Percentiles rank a stretch among this genome's conserved stretches.
phyloP scores from a whole-genome alignment of 2,797 vertebrate genomes.

The Anas georgica region DNA sequence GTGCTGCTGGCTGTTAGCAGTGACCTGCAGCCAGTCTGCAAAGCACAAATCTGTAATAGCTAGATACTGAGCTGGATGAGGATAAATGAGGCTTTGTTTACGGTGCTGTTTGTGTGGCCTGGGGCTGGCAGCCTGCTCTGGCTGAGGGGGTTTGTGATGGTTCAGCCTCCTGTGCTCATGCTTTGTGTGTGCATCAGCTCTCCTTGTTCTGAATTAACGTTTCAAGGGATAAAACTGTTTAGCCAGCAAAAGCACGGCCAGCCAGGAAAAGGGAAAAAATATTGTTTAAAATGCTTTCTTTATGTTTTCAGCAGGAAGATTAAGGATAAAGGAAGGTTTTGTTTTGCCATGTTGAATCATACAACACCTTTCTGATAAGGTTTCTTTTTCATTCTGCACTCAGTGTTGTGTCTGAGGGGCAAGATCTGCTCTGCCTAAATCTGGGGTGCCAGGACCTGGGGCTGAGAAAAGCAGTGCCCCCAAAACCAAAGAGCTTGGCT shows the following conservation, averaged over 20 bases:
- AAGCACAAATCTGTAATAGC: neutral
- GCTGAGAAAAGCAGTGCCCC: neutral
- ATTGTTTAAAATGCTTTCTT: neutral
- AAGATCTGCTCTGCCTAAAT: neutral
- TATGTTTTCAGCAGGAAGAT: neutral
- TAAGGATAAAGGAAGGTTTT: neutral
- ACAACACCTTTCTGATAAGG: fast-evolving
- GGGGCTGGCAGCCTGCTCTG: neutral
- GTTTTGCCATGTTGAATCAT: neutral
- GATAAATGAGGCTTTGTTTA: neutral
- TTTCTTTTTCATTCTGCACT: neutral
- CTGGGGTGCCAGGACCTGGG: neutral
- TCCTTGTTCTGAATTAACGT: neutral
- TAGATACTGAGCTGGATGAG: neutral
- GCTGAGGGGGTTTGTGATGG: neutral
- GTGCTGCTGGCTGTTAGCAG: neutral
- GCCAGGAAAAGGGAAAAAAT: neutral
- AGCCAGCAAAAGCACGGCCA: neutral
- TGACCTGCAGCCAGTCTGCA: neutral
- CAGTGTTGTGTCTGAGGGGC: neutral
- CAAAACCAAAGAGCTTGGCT: neutral
- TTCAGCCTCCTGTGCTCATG: neutral
- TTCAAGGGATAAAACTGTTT: neutral
- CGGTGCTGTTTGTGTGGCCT: neutral
- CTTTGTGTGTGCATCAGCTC: neutral